Evolutionary conservation across 2,113 vertebrate genomes (phyloP).

Genomic region (Phyllostomus discolor): DNA sequence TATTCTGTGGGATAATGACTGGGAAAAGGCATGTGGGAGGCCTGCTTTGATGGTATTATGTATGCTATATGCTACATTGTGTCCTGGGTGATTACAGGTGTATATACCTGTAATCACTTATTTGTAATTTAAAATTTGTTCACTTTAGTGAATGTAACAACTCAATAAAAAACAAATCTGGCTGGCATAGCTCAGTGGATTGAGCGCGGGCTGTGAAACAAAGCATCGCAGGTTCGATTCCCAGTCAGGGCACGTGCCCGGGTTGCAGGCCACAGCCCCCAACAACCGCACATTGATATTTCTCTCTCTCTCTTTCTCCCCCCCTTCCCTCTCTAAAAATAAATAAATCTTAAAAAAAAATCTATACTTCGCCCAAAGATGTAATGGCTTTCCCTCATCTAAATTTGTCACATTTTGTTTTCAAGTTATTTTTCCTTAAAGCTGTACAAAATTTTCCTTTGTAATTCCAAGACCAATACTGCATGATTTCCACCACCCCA

Average conservation of each 20-base stretch:
- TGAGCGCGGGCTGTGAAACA: too few relatives aligned
- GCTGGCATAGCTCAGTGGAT: too few relatives aligned
- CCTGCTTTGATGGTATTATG: background rate
- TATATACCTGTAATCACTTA: background rate
- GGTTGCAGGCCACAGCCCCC: too few relatives aligned
- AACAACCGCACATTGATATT: too few relatives aligned
- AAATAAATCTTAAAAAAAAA: background rate
- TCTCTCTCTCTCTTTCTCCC: too few relatives aligned
- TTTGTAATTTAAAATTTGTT: background rate
- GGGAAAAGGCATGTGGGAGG: background rate
- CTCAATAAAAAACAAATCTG: background rate
- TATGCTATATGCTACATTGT: background rate
- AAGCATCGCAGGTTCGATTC: too few relatives aligned
- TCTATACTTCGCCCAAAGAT: background rate
- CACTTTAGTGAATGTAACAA: background rate
- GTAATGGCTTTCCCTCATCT: background rate
- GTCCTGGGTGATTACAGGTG: background rate
- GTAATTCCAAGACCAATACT: background rate
- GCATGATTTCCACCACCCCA: background rate
- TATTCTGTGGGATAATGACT: background rate
- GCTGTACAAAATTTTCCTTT: background rate
- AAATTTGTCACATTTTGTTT: background rate
- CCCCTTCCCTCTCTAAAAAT: too few relatives aligned
- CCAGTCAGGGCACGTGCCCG: too few relatives aligned
- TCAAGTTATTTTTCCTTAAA: background rate